Conservation (phyloP, 2,797 vertebrate species). For the Iguana delicatissima region DNA sequence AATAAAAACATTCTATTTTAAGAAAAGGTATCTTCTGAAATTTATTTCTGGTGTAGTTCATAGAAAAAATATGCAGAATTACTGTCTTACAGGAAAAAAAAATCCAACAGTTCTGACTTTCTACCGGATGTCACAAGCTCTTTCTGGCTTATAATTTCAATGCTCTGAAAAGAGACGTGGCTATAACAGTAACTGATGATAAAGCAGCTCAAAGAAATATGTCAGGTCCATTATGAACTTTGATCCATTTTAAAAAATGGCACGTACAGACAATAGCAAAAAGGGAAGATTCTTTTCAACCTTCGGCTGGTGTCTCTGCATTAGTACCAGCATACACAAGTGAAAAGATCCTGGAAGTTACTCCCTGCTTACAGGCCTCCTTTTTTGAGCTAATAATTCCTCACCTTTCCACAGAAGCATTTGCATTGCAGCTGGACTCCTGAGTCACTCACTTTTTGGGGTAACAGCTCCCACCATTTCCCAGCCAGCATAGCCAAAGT, state of each 20-base stretch:
- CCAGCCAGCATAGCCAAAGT: too few species aligned
- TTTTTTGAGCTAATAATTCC: too few species aligned
- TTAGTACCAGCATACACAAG: too few species aligned
- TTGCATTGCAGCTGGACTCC: too few species aligned
- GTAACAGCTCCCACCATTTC: too few species aligned
- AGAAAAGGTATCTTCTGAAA: neutral
- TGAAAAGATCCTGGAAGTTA: too few species aligned
- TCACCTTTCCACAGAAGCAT: too few species aligned
- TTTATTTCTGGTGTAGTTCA: neutral
- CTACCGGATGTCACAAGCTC: neutral
- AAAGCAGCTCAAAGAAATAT: neutral
- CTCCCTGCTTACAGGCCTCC: too few species aligned
- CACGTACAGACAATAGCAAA: neutral
- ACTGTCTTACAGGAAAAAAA: neutral
- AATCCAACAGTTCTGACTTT: neutral
- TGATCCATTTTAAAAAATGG: neutral
- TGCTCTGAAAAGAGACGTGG: neutral
- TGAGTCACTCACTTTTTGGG: too few species aligned
- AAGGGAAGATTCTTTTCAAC: neutral
- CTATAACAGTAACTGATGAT: neutral
- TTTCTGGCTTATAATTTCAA: neutral
- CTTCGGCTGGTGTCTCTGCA: too few species aligned
- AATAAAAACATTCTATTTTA: too few species aligned
- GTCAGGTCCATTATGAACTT: neutral
- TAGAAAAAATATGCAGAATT: neutral